Base-by-base conservation (phyloP, 2,888 invertebrate genomes). In the Eudemis profundana region DNA sequence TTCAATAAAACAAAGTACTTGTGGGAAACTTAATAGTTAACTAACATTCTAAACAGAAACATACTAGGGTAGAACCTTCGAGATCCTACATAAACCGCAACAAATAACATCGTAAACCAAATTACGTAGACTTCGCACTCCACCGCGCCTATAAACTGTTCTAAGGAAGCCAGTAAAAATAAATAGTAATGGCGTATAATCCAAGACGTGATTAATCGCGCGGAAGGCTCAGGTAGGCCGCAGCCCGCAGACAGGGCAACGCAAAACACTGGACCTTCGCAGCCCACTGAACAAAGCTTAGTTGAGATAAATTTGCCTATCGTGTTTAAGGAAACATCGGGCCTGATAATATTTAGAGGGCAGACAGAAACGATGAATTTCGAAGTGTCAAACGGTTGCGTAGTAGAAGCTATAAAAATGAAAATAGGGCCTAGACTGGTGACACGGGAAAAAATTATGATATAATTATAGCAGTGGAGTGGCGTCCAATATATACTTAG, bases 181-280 rank as follows among this genome's bases (percentile, higher is more conserved):
- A 65, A 65, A 65, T 59, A 53, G 60, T 19, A 46, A 60, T 47
- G 60, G 53, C 17, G 33, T 60, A 46, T 61, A 61, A 61, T 65
- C 46, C 65, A 60, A 63, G 56, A 29, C 23, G 57, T 40, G 15
- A 50, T 65, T 53, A 60, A 59, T 60, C 19, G 63, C 40, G n/a
- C 29, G 42, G 63, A 50, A 36, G 65, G 46, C 29, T 19, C 65
- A 65, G 65, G 65, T 65, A 59, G 36, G 15, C 50, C 44, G 33
- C 51, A 44, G 40, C 21, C 57, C 51, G 46, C 59, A 53, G 53
- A 53, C 44, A 15, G 46, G 47, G 38, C 23, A 47, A 59, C 59
- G 33, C 21, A 54, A 62, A 54, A 53, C 56, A 33, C 47, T 42
- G 42, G 59, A 59, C 59, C 53, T 53, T 60, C 38, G 8, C 59